Conservation (phyloP, 1,140 invertebrate species). For the Gonatopus flavifemur region DNA sequence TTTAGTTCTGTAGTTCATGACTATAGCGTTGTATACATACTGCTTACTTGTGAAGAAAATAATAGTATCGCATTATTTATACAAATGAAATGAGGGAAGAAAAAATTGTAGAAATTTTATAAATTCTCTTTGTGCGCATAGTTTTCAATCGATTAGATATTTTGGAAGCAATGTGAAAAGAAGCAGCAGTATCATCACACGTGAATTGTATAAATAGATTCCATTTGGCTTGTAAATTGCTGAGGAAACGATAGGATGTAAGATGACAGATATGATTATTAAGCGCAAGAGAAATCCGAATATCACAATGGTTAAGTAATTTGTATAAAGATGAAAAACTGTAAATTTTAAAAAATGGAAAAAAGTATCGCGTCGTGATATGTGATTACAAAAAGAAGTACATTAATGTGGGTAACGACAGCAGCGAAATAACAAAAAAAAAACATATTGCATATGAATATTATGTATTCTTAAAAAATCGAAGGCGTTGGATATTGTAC, state of each 20-base stretch:
- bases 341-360: no score
- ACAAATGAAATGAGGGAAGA: no score
- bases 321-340: slow-evolving; percentile 40
- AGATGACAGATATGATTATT: slow-evolving; percentile 12
- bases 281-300: slow-evolving; percentile 25
- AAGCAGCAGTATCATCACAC: slow-evolving; percentile 6
- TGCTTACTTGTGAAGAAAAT: no score
- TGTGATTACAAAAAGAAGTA: slow-evolving; percentile 8
- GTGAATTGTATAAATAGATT: slow-evolving; percentile 28
- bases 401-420: slow-evolving; percentile 6
- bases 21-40: slow-evolving; percentile 20
- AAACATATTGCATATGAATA: slow-evolving; percentile 1
- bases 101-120: slow-evolving; percentile 17
- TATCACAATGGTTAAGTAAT: slow-evolving; percentile 37
- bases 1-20: slow-evolving; percentile 24
- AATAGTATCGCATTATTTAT: no score
- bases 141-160: slow-evolving; percentile 9
- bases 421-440: slow-evolving; percentile 7
- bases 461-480: slow-evolving; percentile 21
- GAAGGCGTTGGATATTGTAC: no score
- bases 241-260: not conserved
- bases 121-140: slow-evolving; percentile 25
- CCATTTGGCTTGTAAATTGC: slow-evolving; percentile 31
- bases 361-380: slow-evolving; percentile 22
- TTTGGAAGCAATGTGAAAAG: not conserved